A percentile compares a stretch with the other conserved stretches of the same genome.
Conservation (phyloP, 2,888 invertebrate genomes). For the Halictus ligatus region DNA sequence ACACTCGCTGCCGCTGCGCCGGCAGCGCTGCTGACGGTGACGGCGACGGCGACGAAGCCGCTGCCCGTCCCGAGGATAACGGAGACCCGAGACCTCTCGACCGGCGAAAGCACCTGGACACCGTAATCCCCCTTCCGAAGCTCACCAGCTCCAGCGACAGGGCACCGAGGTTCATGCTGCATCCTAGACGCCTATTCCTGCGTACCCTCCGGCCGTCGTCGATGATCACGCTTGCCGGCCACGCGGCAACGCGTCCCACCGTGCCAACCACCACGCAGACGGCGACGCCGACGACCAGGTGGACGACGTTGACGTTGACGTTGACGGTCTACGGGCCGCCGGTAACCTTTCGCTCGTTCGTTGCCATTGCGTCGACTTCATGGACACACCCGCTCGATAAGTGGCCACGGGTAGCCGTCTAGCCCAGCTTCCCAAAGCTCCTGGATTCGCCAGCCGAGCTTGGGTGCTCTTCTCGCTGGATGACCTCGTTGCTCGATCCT, state of each 20-base stretch:
- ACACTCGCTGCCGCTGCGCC: constrained; percentile 37
- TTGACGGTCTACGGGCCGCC: constrained; percentile 42
- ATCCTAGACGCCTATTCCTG: constrained; percentile 78
- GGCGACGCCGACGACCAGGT: constrained; percentile 12
- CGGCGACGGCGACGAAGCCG: constrained; percentile 46
- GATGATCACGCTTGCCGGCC: constrained; percentile 67
- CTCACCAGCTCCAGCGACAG: constrained; percentile 82
- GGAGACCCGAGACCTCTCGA: constrained; percentile 57
- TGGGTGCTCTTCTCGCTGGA: background rate
- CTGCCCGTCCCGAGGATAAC: constrained; percentile 61
- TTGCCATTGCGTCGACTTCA: constrained; percentile 67
- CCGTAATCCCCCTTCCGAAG: constrained; percentile 80
- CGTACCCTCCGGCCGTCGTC: constrained; percentile 49
- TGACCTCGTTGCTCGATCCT: constrained; percentile 33
- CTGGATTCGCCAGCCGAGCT: background rate
- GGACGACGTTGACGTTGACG: constrained; percentile 26
- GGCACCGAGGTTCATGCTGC: constrained; percentile 84
- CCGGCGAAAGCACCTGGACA: constrained; percentile 74
- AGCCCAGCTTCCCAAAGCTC: constrained; percentile 28
- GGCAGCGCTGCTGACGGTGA: constrained; percentile 44
- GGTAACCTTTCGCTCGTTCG: constrained; percentile 42
- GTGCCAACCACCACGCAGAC: constrained; percentile 32
- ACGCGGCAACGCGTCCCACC: constrained; percentile 59
- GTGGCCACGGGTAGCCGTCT: constrained; percentile 37
- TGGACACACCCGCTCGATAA: constrained; percentile 66